Evolutionary conservation across 1,140 invertebrate species (phyloP), one percentile per base, ranked within the genome.

Genomic region (Drosophila hydei): DNA sequence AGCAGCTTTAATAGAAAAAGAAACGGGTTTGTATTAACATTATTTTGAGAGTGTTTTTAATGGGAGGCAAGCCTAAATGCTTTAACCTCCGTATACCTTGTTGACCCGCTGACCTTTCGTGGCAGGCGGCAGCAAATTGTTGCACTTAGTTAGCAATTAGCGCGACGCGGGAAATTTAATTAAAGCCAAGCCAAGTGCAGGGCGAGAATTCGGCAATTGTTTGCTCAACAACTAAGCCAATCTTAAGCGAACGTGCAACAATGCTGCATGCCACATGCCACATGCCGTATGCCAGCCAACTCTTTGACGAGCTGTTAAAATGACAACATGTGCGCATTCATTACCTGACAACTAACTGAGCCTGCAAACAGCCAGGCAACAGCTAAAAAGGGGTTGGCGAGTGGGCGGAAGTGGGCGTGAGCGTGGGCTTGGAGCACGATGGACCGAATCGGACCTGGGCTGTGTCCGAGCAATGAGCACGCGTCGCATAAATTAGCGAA

Each of bases 1-100:
- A 11, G 25, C 25, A 18, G 42, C 43, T 48, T 60, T 40, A 21
- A 4, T 25, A n/a, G 12, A 36, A 27, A 54, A 75, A 33, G 30
- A 76, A 85, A 79, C 72, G 61, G 50, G 77, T 74, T 80, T 65
- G 55, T 72, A 72, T 60, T 19, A 45, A 19, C n/a, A 54, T 50
- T 1, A 47, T 63, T 68, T 79, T 56, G 2, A 47, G 60, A 47
- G 45, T 45, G 38, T 30, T 58, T 65, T 54, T 14, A 21, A 48
- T 33, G 30, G 30, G 30, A 33, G 30, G 30, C 11, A 12, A 11
- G 30, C 2, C 45, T 19, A 4, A 23, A 11, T 23, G 12, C 21
- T 16, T 18, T 8, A 42, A 14, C 38, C 38, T 16, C 16, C 16
- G 4, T 14, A 8, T 11, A 18, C n/a, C 54, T 51, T 58, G 52